These are phyloP conservation scores for Oreochromis niloticus DNA, from an alignment of 2,113 vertebrate species.

Conservation along the genomic window DNA sequence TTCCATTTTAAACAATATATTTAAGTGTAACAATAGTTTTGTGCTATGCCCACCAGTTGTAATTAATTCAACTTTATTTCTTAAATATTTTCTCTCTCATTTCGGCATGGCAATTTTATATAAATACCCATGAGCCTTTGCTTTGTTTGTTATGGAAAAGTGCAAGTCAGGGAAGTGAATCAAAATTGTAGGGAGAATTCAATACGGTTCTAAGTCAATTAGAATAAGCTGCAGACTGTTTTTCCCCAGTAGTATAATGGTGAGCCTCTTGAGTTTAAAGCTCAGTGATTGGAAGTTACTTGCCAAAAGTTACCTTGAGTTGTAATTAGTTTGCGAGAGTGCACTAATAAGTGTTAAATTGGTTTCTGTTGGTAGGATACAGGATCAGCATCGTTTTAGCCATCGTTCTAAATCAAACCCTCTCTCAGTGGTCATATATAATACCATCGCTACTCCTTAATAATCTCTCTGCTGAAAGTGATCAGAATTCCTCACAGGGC, in stretches of 20 bases:
- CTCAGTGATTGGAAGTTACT: background rate
- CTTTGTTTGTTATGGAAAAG: background rate
- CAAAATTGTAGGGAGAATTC: rapidly evolving
- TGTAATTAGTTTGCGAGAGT: background rate
- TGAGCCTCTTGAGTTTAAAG: background rate
- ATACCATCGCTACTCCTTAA: background rate
- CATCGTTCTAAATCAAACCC: background rate
- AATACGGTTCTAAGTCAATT: background rate
- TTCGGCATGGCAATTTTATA: background rate
- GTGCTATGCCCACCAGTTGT: background rate
- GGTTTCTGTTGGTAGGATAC: background rate
- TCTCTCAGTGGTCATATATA: background rate
- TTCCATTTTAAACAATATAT: background rate
- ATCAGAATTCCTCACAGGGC: background rate
- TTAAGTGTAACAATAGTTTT: background rate
- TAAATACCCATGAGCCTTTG: background rate
- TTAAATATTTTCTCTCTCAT: background rate
- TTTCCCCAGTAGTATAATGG: background rate
- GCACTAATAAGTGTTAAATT: background rate
- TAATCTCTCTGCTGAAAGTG: background rate
- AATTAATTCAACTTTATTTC: background rate
- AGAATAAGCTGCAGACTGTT: background rate
- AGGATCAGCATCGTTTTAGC: background rate
- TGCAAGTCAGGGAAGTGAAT: background rate
- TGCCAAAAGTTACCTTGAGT: background rate